phyloP scores from a whole-genome alignment of 2,797 vertebrate species.

The Amblyopsis hoosieri region DNA sequence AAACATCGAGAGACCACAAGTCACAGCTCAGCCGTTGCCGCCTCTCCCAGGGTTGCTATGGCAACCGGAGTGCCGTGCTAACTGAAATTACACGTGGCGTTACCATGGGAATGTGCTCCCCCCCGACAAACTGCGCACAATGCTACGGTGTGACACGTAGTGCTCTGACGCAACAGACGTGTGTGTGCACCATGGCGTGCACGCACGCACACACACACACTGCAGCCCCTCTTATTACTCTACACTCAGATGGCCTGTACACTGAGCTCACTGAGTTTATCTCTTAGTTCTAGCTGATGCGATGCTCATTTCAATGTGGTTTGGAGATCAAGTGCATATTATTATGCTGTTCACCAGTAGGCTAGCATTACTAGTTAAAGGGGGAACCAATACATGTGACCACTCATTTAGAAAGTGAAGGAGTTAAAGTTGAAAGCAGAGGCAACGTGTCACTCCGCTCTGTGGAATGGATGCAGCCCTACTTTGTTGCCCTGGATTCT shows the following conservation, averaged over 20 bases:
- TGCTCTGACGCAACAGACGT: neutral
- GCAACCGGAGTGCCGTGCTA: slow-evolving; percentile 68
- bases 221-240: slow-evolving; percentile 7
- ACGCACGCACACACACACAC: neutral
- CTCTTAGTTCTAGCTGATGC: too few relatives aligned
- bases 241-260: neutral
- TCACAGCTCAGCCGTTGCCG: slow-evolving; percentile 46
- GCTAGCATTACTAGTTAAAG: neutral
- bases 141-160: slow-evolving; percentile 6
- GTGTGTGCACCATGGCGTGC: neutral
- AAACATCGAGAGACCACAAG: slow-evolving; percentile 40
- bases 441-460: neutral
- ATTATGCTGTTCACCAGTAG: neutral
- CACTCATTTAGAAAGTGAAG: neutral
- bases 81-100: slow-evolving; percentile 58
- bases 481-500: slow-evolving; percentile 47
- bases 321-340: neutral
- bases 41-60: slow-evolving; percentile 58
- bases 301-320: neutral
- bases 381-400: neutral
- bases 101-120: slow-evolving; percentile 71
- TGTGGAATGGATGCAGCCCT: slow-evolving; percentile 28
- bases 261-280: neutral
- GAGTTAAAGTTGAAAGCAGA: slow-evolving; percentile 1
- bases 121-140: slow-evolving; percentile 23